Percentiles rank a stretch among this genome's conserved stretches.
Conservation (phyloP, 2,888 invertebrate species). For the Coremacera marginata region DNA sequence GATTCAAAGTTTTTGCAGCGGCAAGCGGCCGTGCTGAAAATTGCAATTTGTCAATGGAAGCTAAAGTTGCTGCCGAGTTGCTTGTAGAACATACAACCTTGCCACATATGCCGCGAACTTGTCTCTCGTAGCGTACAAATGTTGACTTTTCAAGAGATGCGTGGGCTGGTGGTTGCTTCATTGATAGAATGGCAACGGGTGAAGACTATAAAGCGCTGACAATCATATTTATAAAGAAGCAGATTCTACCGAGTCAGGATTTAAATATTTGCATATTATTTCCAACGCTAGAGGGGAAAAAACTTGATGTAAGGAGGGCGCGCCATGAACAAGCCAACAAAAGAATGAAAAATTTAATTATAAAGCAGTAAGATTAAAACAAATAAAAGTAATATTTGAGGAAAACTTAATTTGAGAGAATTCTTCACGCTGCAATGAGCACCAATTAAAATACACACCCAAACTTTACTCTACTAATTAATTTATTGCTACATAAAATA, state of each 20-base stretch:
- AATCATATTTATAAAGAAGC: slow-evolving; percentile 8
- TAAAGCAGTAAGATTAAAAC: background rate
- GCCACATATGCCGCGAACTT: background rate
- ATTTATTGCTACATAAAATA: no score
- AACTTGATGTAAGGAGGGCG: background rate
- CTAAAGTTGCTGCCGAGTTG: background rate
- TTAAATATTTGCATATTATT: slow-evolving; percentile 30
- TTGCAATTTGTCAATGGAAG: background rate
- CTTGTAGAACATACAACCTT: background rate
- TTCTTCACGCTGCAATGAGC: no score
- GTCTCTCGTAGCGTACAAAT: background rate
- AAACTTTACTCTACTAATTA: no score
- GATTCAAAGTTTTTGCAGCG: background rate
- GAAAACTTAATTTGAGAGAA: no score
- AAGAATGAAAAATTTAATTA: background rate
- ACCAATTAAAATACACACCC: no score
- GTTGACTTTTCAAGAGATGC: background rate
- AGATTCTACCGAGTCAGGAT: slow-evolving; percentile 16
- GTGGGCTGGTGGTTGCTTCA: no score
- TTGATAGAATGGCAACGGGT: background rate
- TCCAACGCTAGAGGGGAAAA: background rate
- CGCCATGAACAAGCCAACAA: background rate
- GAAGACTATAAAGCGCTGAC: background rate
- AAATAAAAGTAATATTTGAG: no score
- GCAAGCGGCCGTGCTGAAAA: background rate